These are phyloP conservation scores for Ennomos quercinarius DNA, from an alignment of 2,888 invertebrate genomes.

Conservation along the genomic window DNA sequence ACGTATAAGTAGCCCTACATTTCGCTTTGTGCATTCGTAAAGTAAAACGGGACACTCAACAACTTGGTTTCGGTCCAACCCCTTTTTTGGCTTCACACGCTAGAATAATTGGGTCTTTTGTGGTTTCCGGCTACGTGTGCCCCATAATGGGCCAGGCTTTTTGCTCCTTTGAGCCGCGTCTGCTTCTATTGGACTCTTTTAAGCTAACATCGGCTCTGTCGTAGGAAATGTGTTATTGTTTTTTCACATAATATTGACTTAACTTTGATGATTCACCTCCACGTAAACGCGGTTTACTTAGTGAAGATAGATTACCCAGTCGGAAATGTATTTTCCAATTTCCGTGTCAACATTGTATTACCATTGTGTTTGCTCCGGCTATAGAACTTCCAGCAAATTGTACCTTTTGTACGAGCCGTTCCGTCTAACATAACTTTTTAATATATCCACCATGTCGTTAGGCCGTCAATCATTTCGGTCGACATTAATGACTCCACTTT, in stretches of 20 bases:
- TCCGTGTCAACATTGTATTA: conserved; percentile 26
- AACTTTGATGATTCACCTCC: conserved; percentile 16
- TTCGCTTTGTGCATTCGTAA: conserved; percentile 48
- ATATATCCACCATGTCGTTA: conserved; percentile 40
- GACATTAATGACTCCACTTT: conserved; percentile 61
- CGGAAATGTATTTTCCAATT: conserved; percentile 33
- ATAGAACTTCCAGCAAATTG: conserved; percentile 22
- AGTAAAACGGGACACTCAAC: conserved; percentile 62
- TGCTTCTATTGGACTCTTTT: conserved; percentile 61
- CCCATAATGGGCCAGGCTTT: conserved; percentile 69
- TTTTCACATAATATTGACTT: conserved; percentile 54
- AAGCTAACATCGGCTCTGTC: conserved; percentile 49
- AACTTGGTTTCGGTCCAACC: conserved; percentile 68
- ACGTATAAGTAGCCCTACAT: conserved; percentile 37
- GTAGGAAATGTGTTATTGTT: conserved; percentile 20
- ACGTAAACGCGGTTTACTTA: conserved; percentile 23
- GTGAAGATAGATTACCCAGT: conserved; percentile 31
- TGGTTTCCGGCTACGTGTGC: conserved; percentile 72
- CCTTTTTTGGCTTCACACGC: conserved; percentile 74
- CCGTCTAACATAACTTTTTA: conserved; percentile 43
- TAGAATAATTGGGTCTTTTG: conserved; percentile 79
- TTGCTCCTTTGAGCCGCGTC: conserved; percentile 65
- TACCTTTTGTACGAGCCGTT: conserved; percentile 23
- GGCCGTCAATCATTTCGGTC: conserved; percentile 54
- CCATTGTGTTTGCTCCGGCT: conserved; percentile 10